Evolutionary conservation across 2,113 vertebrate genomes (phyloP).

Genomic region (Etia nguti): DNA sequence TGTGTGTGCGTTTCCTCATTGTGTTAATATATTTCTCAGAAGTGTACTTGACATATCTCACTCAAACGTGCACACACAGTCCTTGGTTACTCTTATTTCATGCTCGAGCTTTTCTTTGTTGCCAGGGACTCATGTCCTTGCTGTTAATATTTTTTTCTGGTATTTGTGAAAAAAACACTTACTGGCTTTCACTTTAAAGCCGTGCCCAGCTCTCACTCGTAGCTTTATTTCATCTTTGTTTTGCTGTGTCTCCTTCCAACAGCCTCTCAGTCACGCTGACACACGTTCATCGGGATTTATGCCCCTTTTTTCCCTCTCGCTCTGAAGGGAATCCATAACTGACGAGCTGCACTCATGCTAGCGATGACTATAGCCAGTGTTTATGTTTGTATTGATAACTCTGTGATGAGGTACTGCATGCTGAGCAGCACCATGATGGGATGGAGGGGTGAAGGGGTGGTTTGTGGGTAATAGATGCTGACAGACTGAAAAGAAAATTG

Average conservation of each 20-base stretch:
- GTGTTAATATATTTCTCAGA: neutral
- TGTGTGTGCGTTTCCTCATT: neutral
- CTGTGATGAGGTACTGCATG: neutral
- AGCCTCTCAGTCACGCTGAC: neutral
- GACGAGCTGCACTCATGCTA: neutral
- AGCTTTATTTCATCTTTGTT: neutral
- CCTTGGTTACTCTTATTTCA: slow-evolving; percentile 6
- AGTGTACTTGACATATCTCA: neutral
- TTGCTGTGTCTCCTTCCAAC: neutral
- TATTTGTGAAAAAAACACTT: slow-evolving; percentile 18
- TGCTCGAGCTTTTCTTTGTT: slow-evolving; percentile 52
- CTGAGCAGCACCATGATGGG: neutral
- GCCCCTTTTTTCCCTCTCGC: neutral
- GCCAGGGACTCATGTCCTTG: slow-evolving; percentile 52
- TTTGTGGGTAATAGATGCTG: slow-evolving; percentile 45
- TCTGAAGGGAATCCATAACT: neutral
- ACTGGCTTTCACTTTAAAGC: neutral
- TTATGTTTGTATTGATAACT: slow-evolving; percentile 34
- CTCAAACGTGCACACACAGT: neutral
- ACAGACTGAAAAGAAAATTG: slow-evolving; percentile 43
- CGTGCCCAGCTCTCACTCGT: neutral
- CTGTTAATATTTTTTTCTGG: slow-evolving; percentile 6
- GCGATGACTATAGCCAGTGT: slow-evolving; percentile 1
- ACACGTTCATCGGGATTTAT: neutral
- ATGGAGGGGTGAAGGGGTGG: neutral